Conservation (phyloP, 2,888 invertebrate genomes). For the Meloe dianella region DNA sequence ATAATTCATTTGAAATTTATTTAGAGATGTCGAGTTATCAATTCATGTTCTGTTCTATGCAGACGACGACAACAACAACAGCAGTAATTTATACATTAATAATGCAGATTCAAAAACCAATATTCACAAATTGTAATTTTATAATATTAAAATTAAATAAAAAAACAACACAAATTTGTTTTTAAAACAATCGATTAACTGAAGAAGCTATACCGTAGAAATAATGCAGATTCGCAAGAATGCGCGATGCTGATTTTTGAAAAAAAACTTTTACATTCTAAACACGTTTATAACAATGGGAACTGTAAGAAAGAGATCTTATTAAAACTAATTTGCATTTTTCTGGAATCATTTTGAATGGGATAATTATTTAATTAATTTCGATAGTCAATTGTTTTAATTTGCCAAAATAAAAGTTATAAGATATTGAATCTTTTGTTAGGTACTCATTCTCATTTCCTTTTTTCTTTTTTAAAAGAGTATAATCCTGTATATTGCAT, state of each 20-base stretch:
- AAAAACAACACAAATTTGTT: not conserved
- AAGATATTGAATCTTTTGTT: too few relatives aligned
- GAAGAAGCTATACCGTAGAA: not conserved
- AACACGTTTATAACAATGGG: not conserved
- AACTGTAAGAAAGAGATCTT: not conserved
- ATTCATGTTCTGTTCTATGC: not conserved
- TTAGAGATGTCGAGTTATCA: not conserved
- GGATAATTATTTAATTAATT: too few relatives aligned
- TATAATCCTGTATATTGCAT: too few relatives aligned
- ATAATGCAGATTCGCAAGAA: not conserved
- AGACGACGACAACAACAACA: too few relatives aligned
- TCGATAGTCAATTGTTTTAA: too few relatives aligned
- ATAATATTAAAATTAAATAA: too few relatives aligned
- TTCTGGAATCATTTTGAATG: too few relatives aligned
- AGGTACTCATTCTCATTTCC: too few relatives aligned
- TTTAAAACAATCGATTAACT: not conserved
- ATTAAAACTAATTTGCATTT: not conserved
- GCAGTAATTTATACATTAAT: not conserved
- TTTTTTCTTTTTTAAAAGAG: too few relatives aligned
- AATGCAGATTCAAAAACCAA: not conserved
- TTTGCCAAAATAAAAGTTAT: too few relatives aligned
- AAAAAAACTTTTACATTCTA: not conserved
- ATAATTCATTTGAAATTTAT: constrained; percentile 3
- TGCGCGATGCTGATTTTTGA: constrained; percentile 7
- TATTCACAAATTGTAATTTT: too few relatives aligned